These are phyloP conservation scores for Melanerpes aurifrons DNA, from an alignment of 2,113 vertebrate genomes.

Conservation along the genomic window DNA sequence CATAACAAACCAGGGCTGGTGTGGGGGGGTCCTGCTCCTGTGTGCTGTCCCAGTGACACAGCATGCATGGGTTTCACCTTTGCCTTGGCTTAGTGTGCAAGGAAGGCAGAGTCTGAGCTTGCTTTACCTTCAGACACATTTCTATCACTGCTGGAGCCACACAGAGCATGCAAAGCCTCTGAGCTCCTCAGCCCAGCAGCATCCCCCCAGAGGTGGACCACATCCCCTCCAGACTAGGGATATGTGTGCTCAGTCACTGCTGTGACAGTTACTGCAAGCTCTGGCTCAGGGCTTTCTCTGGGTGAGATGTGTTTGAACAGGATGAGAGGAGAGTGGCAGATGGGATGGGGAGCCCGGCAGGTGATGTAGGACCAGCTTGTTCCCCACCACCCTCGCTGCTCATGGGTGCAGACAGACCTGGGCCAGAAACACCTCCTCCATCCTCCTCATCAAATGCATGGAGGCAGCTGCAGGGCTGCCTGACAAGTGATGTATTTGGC, in stretches of 20 bases:
- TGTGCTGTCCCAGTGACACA: neutral
- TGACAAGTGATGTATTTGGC: neutral
- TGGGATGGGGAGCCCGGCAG: rapidly evolving
- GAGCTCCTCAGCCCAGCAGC: neutral
- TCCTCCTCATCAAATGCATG: rapidly evolving
- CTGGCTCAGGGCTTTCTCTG: rapidly evolving
- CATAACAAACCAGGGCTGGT: neutral
- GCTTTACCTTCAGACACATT: neutral
- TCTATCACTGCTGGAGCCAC: neutral
- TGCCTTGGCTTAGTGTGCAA: neutral
- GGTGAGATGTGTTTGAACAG: neutral
- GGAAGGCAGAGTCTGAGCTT: neutral
- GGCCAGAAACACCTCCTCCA: neutral
- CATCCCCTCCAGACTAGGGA: neutral
- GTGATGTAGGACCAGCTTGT: rapidly evolving
- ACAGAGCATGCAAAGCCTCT: rapidly evolving
- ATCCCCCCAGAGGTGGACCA: neutral
- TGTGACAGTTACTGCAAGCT: rapidly evolving
- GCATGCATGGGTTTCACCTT: neutral
- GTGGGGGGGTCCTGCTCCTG: neutral
- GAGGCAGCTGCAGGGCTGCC: neutral
- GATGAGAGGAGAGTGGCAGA: neutral
- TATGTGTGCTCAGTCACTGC: rapidly evolving
- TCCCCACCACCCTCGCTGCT: neutral
- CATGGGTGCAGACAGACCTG: rapidly evolving